Conservation (phyloP, 1,140 invertebrate genomes). For the Cecropterus lyciades region DNA sequence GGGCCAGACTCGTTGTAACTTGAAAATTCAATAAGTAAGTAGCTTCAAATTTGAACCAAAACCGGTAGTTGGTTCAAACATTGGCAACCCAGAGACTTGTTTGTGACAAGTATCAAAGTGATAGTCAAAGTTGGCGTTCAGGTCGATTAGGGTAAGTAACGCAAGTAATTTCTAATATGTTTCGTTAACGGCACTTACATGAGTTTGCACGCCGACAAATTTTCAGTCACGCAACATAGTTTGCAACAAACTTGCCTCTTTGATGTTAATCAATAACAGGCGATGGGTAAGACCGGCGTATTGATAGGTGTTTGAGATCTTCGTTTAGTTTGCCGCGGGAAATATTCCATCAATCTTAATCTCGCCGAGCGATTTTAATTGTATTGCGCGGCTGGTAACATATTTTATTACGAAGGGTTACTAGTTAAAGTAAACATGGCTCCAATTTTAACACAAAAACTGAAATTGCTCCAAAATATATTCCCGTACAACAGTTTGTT, state of each 20-base stretch:
- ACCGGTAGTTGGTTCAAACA: conserved; percentile 13
- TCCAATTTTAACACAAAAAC: too few species aligned
- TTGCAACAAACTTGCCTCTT: conserved; percentile 59
- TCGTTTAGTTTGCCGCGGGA: conserved; percentile 4
- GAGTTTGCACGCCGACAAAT: conserved; percentile 63
- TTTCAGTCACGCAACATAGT: conserved; percentile 63
- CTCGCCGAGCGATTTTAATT: neutral
- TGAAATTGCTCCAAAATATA: too few species aligned
- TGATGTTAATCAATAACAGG: conserved; percentile 59
- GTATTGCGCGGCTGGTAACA: neutral
- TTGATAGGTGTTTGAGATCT: conserved; percentile 24
- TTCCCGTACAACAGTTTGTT: too few species aligned
- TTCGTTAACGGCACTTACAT: conserved; percentile 74
- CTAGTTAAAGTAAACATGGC: too few species aligned
- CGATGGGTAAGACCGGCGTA: neutral
- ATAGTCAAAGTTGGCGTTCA: conserved; percentile 61
- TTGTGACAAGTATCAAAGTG: conserved; percentile 53
- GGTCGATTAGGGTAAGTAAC: conserved; percentile 71
- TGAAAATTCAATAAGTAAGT: conserved; percentile 14
- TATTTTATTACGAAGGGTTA: neutral
- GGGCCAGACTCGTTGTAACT: too few species aligned
- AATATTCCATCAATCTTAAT: neutral
- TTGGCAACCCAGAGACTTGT: conserved; percentile 13
- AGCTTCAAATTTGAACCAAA: conserved; percentile 21
- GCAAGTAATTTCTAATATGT: conserved; percentile 78